A percentile compares a stretch with the other conserved stretches of the same genome.
These are phyloP conservation scores for Amiota mariae DNA, from an alignment of 2,888 invertebrate species.

Conservation along the genomic window DNA sequence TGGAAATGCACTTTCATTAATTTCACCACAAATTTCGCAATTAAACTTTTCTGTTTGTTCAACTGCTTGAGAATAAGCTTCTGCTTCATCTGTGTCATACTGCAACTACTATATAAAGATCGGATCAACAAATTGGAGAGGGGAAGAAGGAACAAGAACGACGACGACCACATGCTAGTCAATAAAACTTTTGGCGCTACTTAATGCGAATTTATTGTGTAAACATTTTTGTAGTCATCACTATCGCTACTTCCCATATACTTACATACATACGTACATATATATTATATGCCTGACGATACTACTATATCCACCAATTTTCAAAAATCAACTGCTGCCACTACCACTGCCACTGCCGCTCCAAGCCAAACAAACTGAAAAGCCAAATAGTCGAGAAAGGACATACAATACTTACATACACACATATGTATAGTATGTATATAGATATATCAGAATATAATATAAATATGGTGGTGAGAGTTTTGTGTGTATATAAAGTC, in stretches of 20 bases:
- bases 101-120: too few species aligned
- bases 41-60: slow-evolving; percentile 66
- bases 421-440: too few species aligned
- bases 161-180: slow-evolving; percentile 59
- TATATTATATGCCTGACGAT: background rate
- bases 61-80: slow-evolving; percentile 52
- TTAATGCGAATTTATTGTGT: slow-evolving; percentile 67
- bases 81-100: slow-evolving; percentile 7
- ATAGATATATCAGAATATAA: too few species aligned
- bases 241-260: background rate
- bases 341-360: slow-evolving; percentile 33
- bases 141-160: slow-evolving; percentile 50
- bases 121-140: background rate
- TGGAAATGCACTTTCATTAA: slow-evolving; percentile 22
- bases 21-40: slow-evolving; percentile 59
- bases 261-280: too few species aligned
- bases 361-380: slow-evolving; percentile 27
- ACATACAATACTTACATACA: background rate
- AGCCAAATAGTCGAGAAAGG: slow-evolving; percentile 10
- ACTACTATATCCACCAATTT: background rate
- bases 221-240: slow-evolving; percentile 47
- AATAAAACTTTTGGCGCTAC: slow-evolving; percentile 65
- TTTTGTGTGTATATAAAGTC: too few species aligned
- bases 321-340: slow-evolving; percentile 11
- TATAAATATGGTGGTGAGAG: too few species aligned